Base-by-base conservation (phyloP, 1,140 invertebrate species). In the Pogonognathellus flavescens region DNA sequence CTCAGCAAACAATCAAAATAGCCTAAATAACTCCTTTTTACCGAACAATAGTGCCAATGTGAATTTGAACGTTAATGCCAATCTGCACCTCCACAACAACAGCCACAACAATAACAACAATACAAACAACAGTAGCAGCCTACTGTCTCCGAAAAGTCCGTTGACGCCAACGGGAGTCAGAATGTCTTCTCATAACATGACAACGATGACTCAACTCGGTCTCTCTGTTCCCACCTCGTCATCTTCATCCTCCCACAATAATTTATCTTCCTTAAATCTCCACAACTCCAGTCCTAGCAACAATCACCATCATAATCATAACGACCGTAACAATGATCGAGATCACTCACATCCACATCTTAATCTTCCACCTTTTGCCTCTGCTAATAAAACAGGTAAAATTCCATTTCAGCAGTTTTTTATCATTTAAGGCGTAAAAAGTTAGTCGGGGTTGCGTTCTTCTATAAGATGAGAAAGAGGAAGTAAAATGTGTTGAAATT, bases 1-100 rank as follows among this genome's bases (percentile, higher is more conserved):
- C 11, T 55, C 55, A n/a, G 53, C 20, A 22, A 81, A 81, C 55
- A 81, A 81, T 57, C 50, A 81, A 53, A 81, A 81, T 81, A 81
- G 60, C 82, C 52, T 85, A 41, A 84, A 85, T 70, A 70, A 66
- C 16, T n/a, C 20, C 22, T 57, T 57, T 53, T 53, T 52, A 13
- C 10, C 53, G 16, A 60, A 82, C 80, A 60, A 60, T 49, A 60
- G 80, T 31, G 18, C 57, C 52, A 82, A 82, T 53, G 20, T 82
- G 16, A 82, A 57, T 82, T 16, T 82, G 20, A 50, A 57, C 41
- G 80, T 82, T 5, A 82, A 76, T 50, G 41, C 25, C 25, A 76
- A 76, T 50, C 70, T 76, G 31, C 25, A 25, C 4, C 70, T 76
- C 9, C 53, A 14, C 11, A 76, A 81, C 50, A 81, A 55, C 80